Conservation (phyloP, 2,113 vertebrate species). For the Proterorhinus semilunaris region DNA sequence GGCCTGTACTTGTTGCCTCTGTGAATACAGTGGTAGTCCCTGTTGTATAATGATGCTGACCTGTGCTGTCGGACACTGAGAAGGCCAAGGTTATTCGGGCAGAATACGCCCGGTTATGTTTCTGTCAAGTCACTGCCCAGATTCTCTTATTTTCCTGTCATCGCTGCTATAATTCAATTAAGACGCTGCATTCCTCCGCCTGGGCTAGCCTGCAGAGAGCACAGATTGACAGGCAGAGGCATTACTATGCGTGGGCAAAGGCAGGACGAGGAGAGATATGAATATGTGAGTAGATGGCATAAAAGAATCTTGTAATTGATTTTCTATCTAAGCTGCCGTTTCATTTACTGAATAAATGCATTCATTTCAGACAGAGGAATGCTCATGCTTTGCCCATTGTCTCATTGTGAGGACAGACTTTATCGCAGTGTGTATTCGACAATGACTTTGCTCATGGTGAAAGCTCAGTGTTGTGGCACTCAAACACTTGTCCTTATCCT, state of each 20-base stretch:
- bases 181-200: constrained; percentile 57
- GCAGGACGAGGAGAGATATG: constrained; percentile 74
- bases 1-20: not conserved
- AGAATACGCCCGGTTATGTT: constrained; percentile 62
- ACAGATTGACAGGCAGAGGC: constrained; percentile 78
- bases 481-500: constrained; percentile 15
- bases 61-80: constrained; percentile 33
- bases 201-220: constrained; percentile 67
- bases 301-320: constrained; percentile 83
- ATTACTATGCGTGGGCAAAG: constrained; percentile 77
- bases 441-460: constrained; percentile 41
- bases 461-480: constrained; percentile 6
- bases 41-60: constrained; percentile 46
- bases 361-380: constrained; percentile 43
- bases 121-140: constrained; percentile 57
- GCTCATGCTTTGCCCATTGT: constrained; percentile 51
- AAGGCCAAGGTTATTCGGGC: constrained; percentile 41
- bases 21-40: constrained; percentile 5
- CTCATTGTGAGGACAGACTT: constrained; percentile 58
- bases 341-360: constrained; percentile 79
- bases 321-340: constrained; percentile 76
- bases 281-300: constrained; percentile 79
- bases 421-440: constrained; percentile 39
- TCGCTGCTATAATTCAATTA: constrained; percentile 75
- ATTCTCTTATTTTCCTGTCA: constrained; percentile 68